Evolutionary conservation across 2,888 invertebrate species (phyloP), one percentile per base, ranked within the genome.

Genomic region (Andricus curvator): DNA sequence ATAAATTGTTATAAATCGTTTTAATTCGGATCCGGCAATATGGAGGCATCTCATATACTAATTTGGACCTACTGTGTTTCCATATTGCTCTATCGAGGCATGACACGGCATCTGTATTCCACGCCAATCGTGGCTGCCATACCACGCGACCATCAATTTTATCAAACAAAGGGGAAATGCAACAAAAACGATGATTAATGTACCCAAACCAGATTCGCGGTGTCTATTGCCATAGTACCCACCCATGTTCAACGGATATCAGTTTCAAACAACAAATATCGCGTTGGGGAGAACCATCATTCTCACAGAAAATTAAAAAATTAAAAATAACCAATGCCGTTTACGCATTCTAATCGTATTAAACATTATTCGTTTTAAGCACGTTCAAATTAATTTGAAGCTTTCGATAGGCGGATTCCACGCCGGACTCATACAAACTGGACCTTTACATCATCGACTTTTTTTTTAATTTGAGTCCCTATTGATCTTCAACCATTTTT

Each of bases 171-270:
- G 25, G 51, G 29, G 48, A 74, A 74, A 74, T 74, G 51, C 70
- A 51, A 74, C 56, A 56, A 74, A 56, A 74, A 56, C 48, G 51
- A 74, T 56, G 56, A 74, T 74, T 74, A 74, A 74, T 74, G 51
- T 33, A 74, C 29, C 70, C 9, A 51, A 74, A 74, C 51, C 48
- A 56, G 70, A 74, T 74, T 74, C 51, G 33, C 33, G 51, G 70
- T 74, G 70, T 74, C 70, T 74, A 74, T 74, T 56, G 70, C 17
- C 51, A 48, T 74, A 74, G 29, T 51, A 20, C 56, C n/a, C 20
- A 20, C 29, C 29, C 33, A 51, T 74, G 51, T 56, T 51, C 20
- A 74, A 74, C 20, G n/a, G 20, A 56, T 56, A 74, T 56, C 51
- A 51, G 56, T 51, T 51, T 51, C 33, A 1, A 56, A 56, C 25